Evolutionary conservation across 2,113 vertebrate genomes (phyloP).

Genomic region (Muntiacus reevesi): DNA sequence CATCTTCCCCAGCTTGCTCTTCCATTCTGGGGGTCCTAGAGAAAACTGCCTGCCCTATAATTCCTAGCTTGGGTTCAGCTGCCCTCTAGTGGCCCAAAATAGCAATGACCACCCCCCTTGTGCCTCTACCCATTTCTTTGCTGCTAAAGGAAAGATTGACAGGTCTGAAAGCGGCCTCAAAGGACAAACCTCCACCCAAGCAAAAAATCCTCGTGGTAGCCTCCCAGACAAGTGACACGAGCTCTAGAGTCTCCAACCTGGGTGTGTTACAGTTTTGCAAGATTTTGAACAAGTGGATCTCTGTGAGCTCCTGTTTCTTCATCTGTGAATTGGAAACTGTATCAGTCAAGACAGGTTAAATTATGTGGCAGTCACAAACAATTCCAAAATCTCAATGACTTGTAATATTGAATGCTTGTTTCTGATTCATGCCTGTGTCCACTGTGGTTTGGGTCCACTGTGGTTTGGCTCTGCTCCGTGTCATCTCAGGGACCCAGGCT

Average conservation of each 20-base stretch:
- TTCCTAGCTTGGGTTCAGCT: not conserved
- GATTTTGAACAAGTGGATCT: not conserved
- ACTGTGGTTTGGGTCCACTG: not conserved
- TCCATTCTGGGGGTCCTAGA: not conserved
- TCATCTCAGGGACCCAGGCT: not conserved
- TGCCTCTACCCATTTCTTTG: not conserved
- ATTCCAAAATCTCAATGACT: not conserved
- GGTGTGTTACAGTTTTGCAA: not conserved
- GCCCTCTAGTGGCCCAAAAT: constrained; percentile 34
- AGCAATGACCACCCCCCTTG: not conserved
- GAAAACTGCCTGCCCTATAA: not conserved
- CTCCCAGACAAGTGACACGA: not conserved
- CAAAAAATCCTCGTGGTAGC: not conserved
- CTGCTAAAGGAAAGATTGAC: not conserved
- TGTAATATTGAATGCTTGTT: not conserved
- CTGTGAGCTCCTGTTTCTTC: not conserved
- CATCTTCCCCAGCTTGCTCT: not conserved
- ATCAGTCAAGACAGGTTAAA: not conserved
- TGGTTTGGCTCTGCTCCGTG: not conserved
- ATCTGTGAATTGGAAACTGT: not conserved
- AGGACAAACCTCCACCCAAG: not conserved
- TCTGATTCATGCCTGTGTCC: not conserved
- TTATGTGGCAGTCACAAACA: not conserved
- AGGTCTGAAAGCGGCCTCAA: not conserved
- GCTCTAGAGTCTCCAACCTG: not conserved